These are phyloP conservation scores for Mobula hypostoma DNA, from an alignment of 2,113 vertebrate species.

Conservation along the genomic window DNA sequence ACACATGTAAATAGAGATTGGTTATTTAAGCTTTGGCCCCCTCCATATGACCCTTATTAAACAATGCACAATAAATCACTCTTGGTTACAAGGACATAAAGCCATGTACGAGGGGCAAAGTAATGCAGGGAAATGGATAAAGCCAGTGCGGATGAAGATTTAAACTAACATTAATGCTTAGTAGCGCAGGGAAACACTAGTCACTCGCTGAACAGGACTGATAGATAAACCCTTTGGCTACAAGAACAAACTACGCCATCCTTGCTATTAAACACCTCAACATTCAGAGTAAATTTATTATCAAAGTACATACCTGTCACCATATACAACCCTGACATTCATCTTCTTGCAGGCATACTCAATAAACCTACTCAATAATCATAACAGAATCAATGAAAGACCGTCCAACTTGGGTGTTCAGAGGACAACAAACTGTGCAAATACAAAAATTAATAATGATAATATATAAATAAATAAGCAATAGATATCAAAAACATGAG, in stretches of 20 bases:
- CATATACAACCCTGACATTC: too few species aligned
- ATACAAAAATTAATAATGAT: too few species aligned
- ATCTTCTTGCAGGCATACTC: too few species aligned
- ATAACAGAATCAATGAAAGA: too few species aligned
- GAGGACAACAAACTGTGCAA: too few species aligned
- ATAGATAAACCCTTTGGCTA: conserved; percentile 39
- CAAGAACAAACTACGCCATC: conserved; percentile 42
- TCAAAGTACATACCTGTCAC: too few species aligned
- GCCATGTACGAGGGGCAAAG: conserved; percentile 10
- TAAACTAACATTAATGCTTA: neutral
- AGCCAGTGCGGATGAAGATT: conserved; percentile 22
- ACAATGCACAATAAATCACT: conserved; percentile 23
- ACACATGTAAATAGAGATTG: neutral
- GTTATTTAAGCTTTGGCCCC: neutral
- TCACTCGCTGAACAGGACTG: neutral
- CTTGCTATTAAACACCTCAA: conserved; percentile 41
- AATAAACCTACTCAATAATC: too few species aligned
- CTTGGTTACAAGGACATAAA: conserved; percentile 3
- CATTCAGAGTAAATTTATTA: too few species aligned
- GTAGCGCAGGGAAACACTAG: neutral
- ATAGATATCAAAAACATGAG: too few species aligned
- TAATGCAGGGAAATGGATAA: neutral
- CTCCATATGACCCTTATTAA: neutral
- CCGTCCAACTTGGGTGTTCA: too few species aligned
- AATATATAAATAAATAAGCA: too few species aligned